Evolutionary conservation across 2,888 invertebrate species (phyloP), one percentile per base, ranked within the genome.

Genomic region (Melieria omissa): DNA sequence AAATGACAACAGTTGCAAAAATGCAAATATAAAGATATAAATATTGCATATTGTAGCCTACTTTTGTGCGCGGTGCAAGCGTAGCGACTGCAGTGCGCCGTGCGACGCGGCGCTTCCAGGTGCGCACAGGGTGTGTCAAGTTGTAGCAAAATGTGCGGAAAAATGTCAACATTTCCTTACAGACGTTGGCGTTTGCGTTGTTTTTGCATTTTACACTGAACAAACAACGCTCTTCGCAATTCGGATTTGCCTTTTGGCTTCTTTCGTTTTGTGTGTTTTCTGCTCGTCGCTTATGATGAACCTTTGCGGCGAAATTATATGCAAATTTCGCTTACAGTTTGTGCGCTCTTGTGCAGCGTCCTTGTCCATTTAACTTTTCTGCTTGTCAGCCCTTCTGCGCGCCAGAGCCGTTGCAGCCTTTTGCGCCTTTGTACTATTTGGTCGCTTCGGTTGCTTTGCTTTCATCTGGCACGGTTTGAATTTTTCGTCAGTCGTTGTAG

Each of bases 131-230:
- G 14, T 6, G 12, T 52, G n/a, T 5, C 52, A 12, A 52, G 52
- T 52, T 52, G 14, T 52, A 52, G 14, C 9, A 52, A 49, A 52
- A 52, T 12, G 52, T 14, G 52, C 12, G 9, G 9, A 52, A 52
- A 52, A 52, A 52, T 52, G 52, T 52, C 52, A 52, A 52, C 52
- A 52, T 52, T 52, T 52, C 52, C 52, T 29, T 29, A 3, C 29
- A 29, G 29, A 29, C 29, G 29, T 29, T 29, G 29, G 29, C 29
- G 29, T 29, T 29, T 29, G 29, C 29, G 29, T 29, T 29, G 29
- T 29, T 29, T 29, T 29, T 29, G 29, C 29, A 29, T 29, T 29
- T 29, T 29, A 1, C 1, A 29, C 29, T 29, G 29, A 29, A 29
- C 29, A 29, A 29, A 29, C 29, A 29, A 29, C 29, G 29, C 29